Evolutionary conservation across 2,113 vertebrate genomes (phyloP).

Genomic region (Nannospalax galili): DNA sequence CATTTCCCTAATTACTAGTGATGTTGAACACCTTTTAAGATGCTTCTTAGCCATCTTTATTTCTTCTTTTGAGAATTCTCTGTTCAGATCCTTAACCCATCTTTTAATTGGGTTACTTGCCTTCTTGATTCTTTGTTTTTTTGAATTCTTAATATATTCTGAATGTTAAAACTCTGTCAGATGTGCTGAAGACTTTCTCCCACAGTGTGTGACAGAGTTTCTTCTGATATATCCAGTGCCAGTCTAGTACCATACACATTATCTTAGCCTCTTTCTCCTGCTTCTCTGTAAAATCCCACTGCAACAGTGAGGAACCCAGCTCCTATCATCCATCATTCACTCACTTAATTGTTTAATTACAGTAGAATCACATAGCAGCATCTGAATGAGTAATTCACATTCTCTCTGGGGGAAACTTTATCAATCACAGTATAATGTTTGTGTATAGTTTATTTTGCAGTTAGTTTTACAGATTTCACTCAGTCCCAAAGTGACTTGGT

Average conservation of each 20-base stretch:
- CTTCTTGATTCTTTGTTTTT: too few relatives aligned
- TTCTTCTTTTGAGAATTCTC: too few relatives aligned
- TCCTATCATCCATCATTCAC: not conserved
- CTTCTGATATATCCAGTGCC: not conserved
- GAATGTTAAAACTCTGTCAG: too few relatives aligned
- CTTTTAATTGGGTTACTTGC: too few relatives aligned
- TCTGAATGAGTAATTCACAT: not conserved
- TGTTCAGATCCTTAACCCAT: too few relatives aligned
- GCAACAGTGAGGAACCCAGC: not conserved
- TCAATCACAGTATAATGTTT: not conserved
- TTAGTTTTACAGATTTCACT: not conserved
- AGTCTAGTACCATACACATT: not conserved
- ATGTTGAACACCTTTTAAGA: too few relatives aligned
- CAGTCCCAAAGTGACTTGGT: not conserved
- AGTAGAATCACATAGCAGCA: not conserved
- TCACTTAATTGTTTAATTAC: not conserved
- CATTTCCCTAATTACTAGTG: too few relatives aligned
- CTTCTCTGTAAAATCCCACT: not conserved
- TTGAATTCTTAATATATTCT: too few relatives aligned
- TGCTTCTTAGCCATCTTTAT: too few relatives aligned
- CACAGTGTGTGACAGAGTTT: too few relatives aligned
- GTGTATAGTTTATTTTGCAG: not conserved
- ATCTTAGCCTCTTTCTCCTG: not conserved
- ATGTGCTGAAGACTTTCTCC: too few relatives aligned
- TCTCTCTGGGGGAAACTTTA: not conserved